Evolutionary conservation across 2,888 invertebrate genomes (phyloP), one percentile per base, ranked within the genome.

Genomic region (Spodoptera littoralis): DNA sequence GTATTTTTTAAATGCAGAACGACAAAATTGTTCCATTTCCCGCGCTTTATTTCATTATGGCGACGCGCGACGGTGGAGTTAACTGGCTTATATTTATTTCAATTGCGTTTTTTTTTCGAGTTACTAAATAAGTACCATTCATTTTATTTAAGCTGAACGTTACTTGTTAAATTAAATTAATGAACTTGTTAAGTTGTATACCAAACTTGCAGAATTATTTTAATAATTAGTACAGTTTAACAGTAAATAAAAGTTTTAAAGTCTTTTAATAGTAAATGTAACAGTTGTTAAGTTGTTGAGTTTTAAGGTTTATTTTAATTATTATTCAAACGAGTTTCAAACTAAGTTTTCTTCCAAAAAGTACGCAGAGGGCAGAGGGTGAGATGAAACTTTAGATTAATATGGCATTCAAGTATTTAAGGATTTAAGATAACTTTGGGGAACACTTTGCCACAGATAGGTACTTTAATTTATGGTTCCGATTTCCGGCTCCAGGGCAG

Each of bases 81-180:
- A 70, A 65, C 49, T 60, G 60, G 49, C 44, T 47, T 54, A 70
- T 65, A 50, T 73, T 60, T 68, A 60, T 60, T 60, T 56, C 36
- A 49, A 44, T 55, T 27, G 45, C 9, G 54, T 42, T 71, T 65
- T 71, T 65, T 54, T 60, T 36, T 49, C 50, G 65, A 49, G 18
- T 22, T 45, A 58, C 45, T 48, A 36, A 36, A 36, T 36, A 36
- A 36, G 36, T 55, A 42, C n/a, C 27, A 45, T 52, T 60, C 1
- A 65, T 70, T 70, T 65, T 53, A 27, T 45, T 61, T 70, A 36
- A 36, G 36, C 36, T 36, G 36, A 36, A 36, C 36, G 36, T 36
- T 9, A 36, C 36, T 36, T 9, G 36, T 9, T 36, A 36, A 36
- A 36, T 36, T 36, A 36, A 36, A 36, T 9, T 36, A 36, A 36